These are phyloP conservation scores for Acronicta alni DNA, from an alignment of 2,888 invertebrate species.

Conservation along the genomic window DNA sequence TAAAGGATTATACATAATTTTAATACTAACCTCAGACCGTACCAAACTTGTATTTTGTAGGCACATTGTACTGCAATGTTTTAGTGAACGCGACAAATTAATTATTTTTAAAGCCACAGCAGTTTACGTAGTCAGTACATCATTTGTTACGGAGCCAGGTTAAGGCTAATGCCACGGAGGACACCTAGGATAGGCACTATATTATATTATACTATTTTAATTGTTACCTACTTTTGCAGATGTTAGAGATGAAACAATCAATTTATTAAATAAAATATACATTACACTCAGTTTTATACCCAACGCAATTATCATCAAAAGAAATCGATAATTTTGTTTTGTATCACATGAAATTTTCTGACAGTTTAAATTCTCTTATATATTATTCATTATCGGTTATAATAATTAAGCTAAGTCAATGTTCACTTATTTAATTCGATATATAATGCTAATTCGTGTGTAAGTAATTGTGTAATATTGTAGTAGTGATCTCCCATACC, in stretches of 20 bases:
- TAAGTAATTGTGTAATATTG: constrained; percentile 87
- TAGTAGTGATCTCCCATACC: constrained; percentile 88
- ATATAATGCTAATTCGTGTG: constrained; percentile 86
- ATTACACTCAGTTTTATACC: constrained; percentile 48
- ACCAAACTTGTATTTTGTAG: constrained; percentile 87
- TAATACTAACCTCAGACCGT: constrained; percentile 87
- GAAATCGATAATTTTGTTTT: constrained; percentile 47
- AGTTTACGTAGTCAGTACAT: constrained; percentile 45
- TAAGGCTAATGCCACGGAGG: constrained; percentile 55
- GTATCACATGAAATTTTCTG: constrained; percentile 56
- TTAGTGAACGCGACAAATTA: constrained; percentile 42
- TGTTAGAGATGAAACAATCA: constrained; percentile 39
- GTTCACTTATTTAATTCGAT: constrained; percentile 88
- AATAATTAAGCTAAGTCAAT: constrained; percentile 88
- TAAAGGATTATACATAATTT: constrained; percentile 85
- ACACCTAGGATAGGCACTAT: constrained; percentile 54
- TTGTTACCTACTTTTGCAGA: constrained; percentile 64
- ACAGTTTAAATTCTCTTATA: constrained; percentile 70
- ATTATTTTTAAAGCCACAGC: constrained; percentile 45
- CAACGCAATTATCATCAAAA: constrained; percentile 39
- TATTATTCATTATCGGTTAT: constrained; percentile 81
- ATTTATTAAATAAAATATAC: constrained; percentile 47
- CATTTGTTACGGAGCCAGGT: constrained; percentile 49
- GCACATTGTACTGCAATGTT: constrained; percentile 69
- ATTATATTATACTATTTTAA: constrained; percentile 53